Conservation (phyloP, 2,888 invertebrate genomes). For the Scaptomyza flava region DNA sequence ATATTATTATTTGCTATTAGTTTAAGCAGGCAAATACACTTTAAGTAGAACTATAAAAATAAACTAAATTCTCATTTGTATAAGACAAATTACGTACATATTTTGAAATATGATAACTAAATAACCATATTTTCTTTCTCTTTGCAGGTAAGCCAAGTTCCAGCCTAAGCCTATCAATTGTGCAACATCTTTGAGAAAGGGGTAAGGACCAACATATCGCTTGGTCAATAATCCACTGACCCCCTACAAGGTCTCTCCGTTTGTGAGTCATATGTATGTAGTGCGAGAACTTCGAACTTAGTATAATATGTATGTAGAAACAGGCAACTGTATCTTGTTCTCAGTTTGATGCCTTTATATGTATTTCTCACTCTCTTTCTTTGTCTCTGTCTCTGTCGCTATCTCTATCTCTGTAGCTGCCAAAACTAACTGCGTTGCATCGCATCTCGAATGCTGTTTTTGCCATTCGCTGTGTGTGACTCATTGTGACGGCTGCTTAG, state of each 20-base stretch:
- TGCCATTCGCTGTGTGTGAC: conserved; percentile 38
- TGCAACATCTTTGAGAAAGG: conserved; percentile 9
- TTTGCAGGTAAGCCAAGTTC: conserved; percentile 40
- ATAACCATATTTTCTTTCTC: conserved; percentile 14
- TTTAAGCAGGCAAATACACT: too few relatives aligned
- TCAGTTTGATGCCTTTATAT: conserved; percentile 1
- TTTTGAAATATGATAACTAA: conserved; percentile 9
- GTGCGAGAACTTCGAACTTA: conserved; percentile 18
- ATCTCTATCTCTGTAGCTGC: conserved; percentile 32
- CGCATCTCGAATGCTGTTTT: conserved; percentile 25
- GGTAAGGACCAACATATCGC: conserved; percentile 14
- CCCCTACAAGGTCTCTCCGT: conserved; percentile 11
- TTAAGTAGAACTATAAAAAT: too few relatives aligned
- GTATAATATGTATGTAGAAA: too few relatives aligned
- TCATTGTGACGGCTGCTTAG: conserved; percentile 43
- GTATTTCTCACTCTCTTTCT: background rate
- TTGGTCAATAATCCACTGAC: conserved; percentile 14
- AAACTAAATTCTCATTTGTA: background rate
- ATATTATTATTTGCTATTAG: background rate
- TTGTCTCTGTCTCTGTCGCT: background rate
- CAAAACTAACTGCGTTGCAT: conserved; percentile 55
- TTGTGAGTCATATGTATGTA: conserved; percentile 30
- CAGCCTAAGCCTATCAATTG: conserved; percentile 14
- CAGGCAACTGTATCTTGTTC: conserved; percentile 22
- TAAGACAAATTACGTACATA: background rate